A percentile compares a stretch with the other conserved stretches of the same genome.
These are phyloP conservation scores for Myrmophylax atrothorax DNA, from an alignment of 2,113 vertebrate species.

Conservation along the genomic window DNA sequence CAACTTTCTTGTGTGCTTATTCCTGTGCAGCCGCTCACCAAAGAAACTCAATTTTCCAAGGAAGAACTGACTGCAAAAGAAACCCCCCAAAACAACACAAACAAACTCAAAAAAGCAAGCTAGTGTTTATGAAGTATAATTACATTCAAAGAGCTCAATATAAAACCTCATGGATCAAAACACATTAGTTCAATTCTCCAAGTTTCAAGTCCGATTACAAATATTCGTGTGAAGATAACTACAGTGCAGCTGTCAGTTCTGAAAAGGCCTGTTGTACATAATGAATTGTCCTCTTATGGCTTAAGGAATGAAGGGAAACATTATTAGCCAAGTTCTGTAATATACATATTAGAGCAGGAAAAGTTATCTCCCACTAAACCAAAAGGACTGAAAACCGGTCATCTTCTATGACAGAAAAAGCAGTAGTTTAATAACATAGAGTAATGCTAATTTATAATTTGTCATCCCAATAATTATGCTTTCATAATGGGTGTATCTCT, in stretches of 20 bases:
- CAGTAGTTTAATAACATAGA: conserved; percentile 48
- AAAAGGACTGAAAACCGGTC: conserved; percentile 58
- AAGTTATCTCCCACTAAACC: conserved; percentile 53
- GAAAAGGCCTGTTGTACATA: conserved; percentile 46
- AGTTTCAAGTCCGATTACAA: conserved; percentile 61
- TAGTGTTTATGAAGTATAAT: conserved; percentile 44
- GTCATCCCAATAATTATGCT: conserved; percentile 43
- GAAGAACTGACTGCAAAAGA: background rate
- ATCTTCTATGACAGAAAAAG: conserved; percentile 42
- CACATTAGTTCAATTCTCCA: conserved; percentile 63
- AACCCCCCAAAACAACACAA: too few relatives aligned
- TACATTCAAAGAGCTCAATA: conserved; percentile 21
- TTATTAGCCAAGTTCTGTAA: conserved; percentile 56
- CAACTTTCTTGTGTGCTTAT: background rate
- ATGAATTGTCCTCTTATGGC: conserved; percentile 54
- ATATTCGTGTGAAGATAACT: conserved; percentile 66
- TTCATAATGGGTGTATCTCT: conserved; percentile 2
- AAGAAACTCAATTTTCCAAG: background rate
- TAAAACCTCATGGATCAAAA: conserved; percentile 61
- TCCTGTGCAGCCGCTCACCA: background rate
- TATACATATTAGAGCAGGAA: conserved; percentile 18
- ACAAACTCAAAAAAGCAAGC: background rate
- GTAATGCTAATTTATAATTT: conserved; percentile 72
- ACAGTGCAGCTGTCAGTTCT: conserved; percentile 50
- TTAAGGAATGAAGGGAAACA: conserved; percentile 43